These are phyloP conservation scores for Thalassophryne amazonica DNA, from an alignment of 2,797 vertebrate species.

Conservation along the genomic window DNA sequence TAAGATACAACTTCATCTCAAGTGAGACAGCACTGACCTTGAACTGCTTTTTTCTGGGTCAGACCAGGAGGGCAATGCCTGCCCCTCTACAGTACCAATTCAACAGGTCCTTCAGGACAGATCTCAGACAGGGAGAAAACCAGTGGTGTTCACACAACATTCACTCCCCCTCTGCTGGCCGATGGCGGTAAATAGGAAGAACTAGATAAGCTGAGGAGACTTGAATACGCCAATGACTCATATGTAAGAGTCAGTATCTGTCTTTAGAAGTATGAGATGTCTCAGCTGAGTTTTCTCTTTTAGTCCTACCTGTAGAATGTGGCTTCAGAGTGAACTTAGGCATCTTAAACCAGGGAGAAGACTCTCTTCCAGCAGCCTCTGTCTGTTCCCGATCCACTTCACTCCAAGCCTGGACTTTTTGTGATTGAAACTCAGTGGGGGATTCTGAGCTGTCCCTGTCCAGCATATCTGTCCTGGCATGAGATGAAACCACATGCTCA, in stretches of 20 bases:
- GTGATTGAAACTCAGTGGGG: slow-evolving; percentile 54
- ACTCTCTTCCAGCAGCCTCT: slow-evolving; percentile 63
- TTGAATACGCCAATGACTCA: not conserved
- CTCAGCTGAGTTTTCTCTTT: not conserved
- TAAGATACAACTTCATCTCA: too few relatives aligned
- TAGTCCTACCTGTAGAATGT: slow-evolving; percentile 70
- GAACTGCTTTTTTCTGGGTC: too few relatives aligned
- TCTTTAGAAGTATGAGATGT: not conserved
- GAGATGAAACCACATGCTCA: slow-evolving; percentile 62
- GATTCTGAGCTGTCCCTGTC: slow-evolving; percentile 71
- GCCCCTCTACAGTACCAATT: too few relatives aligned
- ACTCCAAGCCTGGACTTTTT: slow-evolving; percentile 55
- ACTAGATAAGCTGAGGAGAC: not conserved
- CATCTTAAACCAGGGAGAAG: slow-evolving; percentile 81
- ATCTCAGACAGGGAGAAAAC: too few relatives aligned
- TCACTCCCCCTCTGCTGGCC: too few relatives aligned
- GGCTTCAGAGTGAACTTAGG: slow-evolving; percentile 82
- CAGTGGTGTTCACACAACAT: too few relatives aligned
- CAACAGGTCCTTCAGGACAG: too few relatives aligned
- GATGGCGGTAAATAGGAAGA: too few relatives aligned
- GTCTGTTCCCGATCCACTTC: slow-evolving; percentile 41
- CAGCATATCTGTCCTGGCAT: slow-evolving; percentile 75
- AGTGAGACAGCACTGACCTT: too few relatives aligned
- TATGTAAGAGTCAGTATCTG: not conserved
- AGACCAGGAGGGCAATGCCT: too few relatives aligned